Conservation (phyloP, 2,888 invertebrate genomes). For the Camponotus fellah region DNA sequence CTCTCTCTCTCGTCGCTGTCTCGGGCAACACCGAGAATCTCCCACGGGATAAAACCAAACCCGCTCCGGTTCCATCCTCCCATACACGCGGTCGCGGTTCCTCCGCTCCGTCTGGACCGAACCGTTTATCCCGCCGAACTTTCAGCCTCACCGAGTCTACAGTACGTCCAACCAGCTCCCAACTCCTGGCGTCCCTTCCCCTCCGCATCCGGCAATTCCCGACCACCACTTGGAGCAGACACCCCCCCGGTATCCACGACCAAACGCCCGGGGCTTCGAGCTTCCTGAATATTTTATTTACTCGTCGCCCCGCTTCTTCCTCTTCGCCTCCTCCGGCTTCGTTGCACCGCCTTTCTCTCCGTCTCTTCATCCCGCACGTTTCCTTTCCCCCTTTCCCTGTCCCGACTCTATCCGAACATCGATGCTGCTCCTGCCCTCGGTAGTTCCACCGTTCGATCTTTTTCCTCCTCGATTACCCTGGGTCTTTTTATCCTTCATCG, state of each 20-base stretch:
- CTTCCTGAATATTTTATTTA: conserved; percentile 83
- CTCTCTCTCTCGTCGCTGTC: conserved; percentile 15
- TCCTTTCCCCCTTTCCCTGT: conserved; percentile 4
- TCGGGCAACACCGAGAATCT: conserved; percentile 67
- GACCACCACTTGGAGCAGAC: conserved; percentile 70
- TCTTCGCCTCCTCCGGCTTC: conserved; percentile 24
- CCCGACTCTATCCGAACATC: conserved; percentile 45
- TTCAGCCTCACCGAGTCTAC: conserved; percentile 49
- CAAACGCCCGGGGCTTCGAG: conserved; percentile 77
- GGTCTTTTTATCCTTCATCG: conserved; percentile 6
- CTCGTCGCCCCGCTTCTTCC: conserved; percentile 66
- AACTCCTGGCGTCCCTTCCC: conserved; percentile 34
- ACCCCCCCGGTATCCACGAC: conserved; percentile 74
- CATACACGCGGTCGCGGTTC: conserved; percentile 59
- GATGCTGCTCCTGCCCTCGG: conserved; percentile 23
- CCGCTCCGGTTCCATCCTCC: conserved; percentile 49
- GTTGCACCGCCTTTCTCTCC: conserved; percentile 44
- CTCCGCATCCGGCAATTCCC: conserved; percentile 45
- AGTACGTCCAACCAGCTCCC: conserved; percentile 31
- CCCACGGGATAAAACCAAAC: conserved; percentile 82
- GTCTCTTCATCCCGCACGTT: conserved; percentile 42
- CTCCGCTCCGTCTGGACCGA: conserved; percentile 68
- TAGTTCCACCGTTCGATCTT: conserved; percentile 17
- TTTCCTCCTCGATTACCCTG: conserved; percentile 34
- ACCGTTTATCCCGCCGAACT: conserved; percentile 59